These are phyloP conservation scores for Nettapus auritus DNA, from an alignment of 2,113 vertebrate species.

Conservation along the genomic window DNA sequence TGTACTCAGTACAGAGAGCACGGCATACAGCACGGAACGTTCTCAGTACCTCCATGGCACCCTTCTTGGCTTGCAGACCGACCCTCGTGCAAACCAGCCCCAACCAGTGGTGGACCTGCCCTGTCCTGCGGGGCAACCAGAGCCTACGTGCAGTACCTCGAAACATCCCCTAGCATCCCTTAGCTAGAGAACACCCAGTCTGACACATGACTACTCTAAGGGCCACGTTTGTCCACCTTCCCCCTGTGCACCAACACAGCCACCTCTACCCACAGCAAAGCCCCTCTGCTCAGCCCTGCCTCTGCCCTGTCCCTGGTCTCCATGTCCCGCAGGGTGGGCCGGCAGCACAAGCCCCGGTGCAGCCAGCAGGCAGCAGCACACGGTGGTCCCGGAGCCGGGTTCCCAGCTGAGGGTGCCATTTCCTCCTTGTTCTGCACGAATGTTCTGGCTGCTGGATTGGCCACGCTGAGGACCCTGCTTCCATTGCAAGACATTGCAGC, in stretches of 20 bases:
- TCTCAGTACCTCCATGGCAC: background rate
- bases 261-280: accelerated
- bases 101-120: background rate
- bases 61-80: too few relatives aligned
- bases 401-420: background rate
- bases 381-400: accelerated
- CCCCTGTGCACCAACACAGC: background rate
- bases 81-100: background rate
- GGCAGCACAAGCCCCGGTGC: background rate
- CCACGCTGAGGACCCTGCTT: background rate
- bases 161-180: background rate
- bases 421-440: background rate
- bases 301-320: too few relatives aligned
- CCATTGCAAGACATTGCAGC: background rate
- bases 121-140: background rate
- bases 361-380: background rate
- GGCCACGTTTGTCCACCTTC: background rate
- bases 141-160: background rate
- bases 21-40: too few relatives aligned
- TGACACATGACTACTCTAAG: background rate
- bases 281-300: background rate
- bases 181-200: background rate
- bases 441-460: background rate
- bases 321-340: background rate
- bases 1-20: too few relatives aligned